phyloP scores from a whole-genome alignment of 2,888 invertebrate species.

The Hesperia comma region DNA sequence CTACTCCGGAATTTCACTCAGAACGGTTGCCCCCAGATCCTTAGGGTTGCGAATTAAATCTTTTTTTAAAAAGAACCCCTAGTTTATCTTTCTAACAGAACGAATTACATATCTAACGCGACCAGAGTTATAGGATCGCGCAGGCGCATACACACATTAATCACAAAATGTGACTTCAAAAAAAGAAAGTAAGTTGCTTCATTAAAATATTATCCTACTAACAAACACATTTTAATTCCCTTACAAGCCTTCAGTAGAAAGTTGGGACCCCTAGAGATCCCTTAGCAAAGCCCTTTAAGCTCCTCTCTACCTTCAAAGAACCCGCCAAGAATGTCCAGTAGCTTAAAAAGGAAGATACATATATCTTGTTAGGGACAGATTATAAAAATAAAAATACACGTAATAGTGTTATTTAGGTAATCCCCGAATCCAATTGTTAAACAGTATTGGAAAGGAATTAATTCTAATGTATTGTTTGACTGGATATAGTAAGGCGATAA shows the following conservation, averaged over 20 bases:
- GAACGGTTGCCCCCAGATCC: no score
- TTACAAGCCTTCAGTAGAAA: neutral
- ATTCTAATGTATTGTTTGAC: neutral
- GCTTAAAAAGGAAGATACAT: constrained; percentile 26
- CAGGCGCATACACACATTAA: no score
- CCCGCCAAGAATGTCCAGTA: constrained; percentile 31
- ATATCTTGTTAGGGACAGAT: constrained; percentile 32
- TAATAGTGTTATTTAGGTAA: constrained; percentile 30
- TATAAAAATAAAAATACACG: constrained; percentile 27
- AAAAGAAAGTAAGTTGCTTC: no score
- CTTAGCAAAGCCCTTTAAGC: constrained; percentile 3
- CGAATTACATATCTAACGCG: no score
- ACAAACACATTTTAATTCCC: neutral
- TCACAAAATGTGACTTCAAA: no score
- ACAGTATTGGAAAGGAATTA: constrained; percentile 1
- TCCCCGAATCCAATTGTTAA: constrained; percentile 20
- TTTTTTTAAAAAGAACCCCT: no score
- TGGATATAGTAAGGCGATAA: neutral
- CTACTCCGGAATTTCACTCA: no score
- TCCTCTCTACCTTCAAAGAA: constrained; percentile 22
- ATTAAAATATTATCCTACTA: no score
- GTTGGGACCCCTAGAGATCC: neutral
- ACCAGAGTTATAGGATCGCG: no score
- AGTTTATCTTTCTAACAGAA: no score
- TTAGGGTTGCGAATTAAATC: no score